Evolutionary conservation across 2,797 vertebrate species (phyloP), one percentile per base, ranked within the genome.

Genomic region (Stomatorhinus walkeri): DNA sequence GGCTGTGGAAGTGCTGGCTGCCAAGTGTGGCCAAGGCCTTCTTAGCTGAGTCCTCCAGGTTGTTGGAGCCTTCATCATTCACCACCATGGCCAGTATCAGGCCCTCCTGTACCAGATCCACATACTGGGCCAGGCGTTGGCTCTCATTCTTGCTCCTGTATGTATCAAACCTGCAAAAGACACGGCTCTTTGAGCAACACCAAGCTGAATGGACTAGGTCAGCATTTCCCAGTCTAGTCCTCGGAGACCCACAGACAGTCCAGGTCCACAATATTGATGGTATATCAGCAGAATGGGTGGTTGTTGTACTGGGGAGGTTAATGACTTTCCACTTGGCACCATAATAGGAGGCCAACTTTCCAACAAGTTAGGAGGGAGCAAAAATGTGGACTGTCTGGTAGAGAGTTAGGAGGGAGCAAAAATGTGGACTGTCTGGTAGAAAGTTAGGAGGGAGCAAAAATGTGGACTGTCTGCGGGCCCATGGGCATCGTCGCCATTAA

Each of bases 61-160:
- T 97, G 92, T 96, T 97, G 43, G 98, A 99, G 84, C 97, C 98
- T 92, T 99, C 98, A 3, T 99, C 98, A 0, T 99, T 99, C 91
- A 99, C 97, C 88, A 98, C 95, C 22, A 99, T 95, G 0, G 96
- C 95, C 89, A 99, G 91, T 88, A 99, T 97, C 92, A 95, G 94
- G 52, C 97, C 97, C 0, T 93, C 90, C 0, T 94, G 93, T 88
- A 98, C 95, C 0, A 90, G 88, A 0, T 95, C 95, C 92, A 99
- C 90, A 19, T 97, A 98, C 90, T 96, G 95, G 24, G 94, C 95
- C 88, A 99, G 95, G 0, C 98, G 97, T 1, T 93, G 90, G 8
- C 97, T 99, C 92, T 99, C 98, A 1, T 96, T 96, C 92, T 96
- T 97, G 90, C 96, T 96, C 87, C 95, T 96, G 88, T 99, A 98